These are phyloP conservation scores for Ophiodon elongatus DNA, from an alignment of 2,113 vertebrate genomes.

Conservation along the genomic window DNA sequence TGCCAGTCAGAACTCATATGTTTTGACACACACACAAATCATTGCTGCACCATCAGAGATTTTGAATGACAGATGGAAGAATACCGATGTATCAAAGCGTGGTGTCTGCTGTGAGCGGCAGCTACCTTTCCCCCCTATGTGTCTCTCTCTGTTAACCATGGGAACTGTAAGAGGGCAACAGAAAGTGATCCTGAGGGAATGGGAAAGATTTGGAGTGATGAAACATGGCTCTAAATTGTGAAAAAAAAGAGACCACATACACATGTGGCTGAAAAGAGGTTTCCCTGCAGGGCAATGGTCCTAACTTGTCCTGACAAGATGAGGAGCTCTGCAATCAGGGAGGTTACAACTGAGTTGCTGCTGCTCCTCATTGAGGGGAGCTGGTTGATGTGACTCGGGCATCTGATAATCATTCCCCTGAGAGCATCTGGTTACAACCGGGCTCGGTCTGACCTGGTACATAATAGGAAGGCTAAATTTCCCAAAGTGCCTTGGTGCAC, in stretches of 20 bases:
- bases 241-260: neutral
- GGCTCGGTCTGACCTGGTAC: constrained; percentile 2
- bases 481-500: neutral
- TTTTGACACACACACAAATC: neutral
- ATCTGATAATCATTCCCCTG: constrained; percentile 6
- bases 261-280: constrained; percentile 18
- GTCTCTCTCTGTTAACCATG: constrained; percentile 18
- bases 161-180: constrained; percentile 16
- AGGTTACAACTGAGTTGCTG: neutral
- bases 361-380: constrained; percentile 2
- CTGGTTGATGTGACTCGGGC: neutral
- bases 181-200: constrained; percentile 8
- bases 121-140: neutral
- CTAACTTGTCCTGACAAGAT: constrained; percentile 1
- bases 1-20: neutral
- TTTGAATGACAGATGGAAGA: neutral
- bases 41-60: neutral
- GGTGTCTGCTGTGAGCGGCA: neutral
- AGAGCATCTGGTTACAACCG: neutral
- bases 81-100: neutral
- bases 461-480: neutral
- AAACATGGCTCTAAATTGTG: constrained; percentile 23
- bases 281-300: neutral
- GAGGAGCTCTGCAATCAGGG: constrained; percentile 22
- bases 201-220: constrained; percentile 11